These are phyloP conservation scores for Caenorhabditis sp. DNA, from an alignment of 2,888 invertebrate genomes.

Conservation along the genomic window DNA sequence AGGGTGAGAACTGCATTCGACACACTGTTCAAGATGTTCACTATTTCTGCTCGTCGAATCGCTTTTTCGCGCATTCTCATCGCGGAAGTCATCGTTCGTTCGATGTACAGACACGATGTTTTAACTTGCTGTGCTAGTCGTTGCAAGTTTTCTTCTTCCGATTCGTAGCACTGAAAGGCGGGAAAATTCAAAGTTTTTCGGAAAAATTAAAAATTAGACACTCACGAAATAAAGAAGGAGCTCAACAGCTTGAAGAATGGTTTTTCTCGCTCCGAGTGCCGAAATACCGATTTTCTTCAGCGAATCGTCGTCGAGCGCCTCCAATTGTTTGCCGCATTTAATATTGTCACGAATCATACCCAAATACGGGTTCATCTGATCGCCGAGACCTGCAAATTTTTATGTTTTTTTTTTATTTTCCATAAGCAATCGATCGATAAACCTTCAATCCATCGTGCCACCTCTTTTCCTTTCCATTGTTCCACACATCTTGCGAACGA, in stretches of 20 bases:
- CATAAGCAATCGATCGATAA: background rate
- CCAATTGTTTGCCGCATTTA: slow-evolving; percentile 88
- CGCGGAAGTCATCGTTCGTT: slow-evolving; percentile 58
- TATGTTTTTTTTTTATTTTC: too few relatives aligned
- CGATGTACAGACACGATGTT: slow-evolving; percentile 85
- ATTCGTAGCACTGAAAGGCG: slow-evolving; percentile 90
- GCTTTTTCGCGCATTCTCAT: slow-evolving; percentile 64
- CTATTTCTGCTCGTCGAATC: slow-evolving; percentile 62
- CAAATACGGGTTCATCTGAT: slow-evolving; percentile 69
- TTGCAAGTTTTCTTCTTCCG: slow-evolving; percentile 94
- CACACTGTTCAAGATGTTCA: slow-evolving; percentile 70
- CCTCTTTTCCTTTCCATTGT: slow-evolving; percentile 68
- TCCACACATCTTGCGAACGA: slow-evolving; percentile 65
- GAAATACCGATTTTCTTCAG: slow-evolving; percentile 91
- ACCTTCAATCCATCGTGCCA: slow-evolving; percentile 75
- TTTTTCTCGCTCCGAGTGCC: slow-evolving; percentile 94
- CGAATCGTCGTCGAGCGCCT: slow-evolving; percentile 92
- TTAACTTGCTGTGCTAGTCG: slow-evolving; percentile 91
- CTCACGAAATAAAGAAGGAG: slow-evolving; percentile 89
- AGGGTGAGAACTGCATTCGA: slow-evolving; percentile 88
- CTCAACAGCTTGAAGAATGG: slow-evolving; percentile 94
- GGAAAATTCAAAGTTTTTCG: background rate
- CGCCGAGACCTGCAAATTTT: slow-evolving; percentile 69
- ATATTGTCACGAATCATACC: slow-evolving; percentile 66
- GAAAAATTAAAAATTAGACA: background rate